Base-by-base conservation (phyloP, 2,797 vertebrate genomes). In the Paratrypauchen microcephalus region DNA sequence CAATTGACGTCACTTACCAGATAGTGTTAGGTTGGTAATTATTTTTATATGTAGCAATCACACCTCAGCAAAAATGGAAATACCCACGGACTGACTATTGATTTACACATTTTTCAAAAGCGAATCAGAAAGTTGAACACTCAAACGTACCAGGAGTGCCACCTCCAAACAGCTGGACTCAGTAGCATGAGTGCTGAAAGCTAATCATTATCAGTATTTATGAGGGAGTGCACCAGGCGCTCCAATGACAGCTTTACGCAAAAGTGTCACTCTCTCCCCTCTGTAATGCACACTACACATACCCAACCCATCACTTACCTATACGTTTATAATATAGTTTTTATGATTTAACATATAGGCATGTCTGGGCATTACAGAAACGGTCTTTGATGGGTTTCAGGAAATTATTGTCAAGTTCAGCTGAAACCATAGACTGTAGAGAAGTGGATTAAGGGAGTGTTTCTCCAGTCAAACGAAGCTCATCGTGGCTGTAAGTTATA, bases 191-290 rank as follows among this genome's bases (percentile, higher is more conserved):
- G 86, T 78, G 85, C 88, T 91, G 89, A 91, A 92, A 93, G 89
- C 86, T 82, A 91, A 88, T 92, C 84, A 93, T 93, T 93, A 92
- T 88, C 83, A 91, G 86, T 90, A 92, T 92, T 93, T 93, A 94
- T 93, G 90, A 91, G 87, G 84, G 88, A 90, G 89, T 82, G 81
- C 76, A 71, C 84, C 78, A 89, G 86, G 83, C 83, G 75, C 75
- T 79, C 85, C 92, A 93, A 93, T 93, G 88, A 92, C 87, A 92
- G 91, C 87, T 89, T 89, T 87, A 83, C 83, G 89, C 86, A 71
- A 86, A 88, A 92, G 84, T 87, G 90, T 77, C 76, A 87, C 84
- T 83, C 83, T 86, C 77, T 83, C 70, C 74, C 73, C 18, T 65
- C 57, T 68, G 18, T 26, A 24, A 58, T 69, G 23, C 52, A 16